Evolutionary conservation across 2,888 invertebrate species (phyloP), one percentile per base, ranked within the genome.

Genomic region (Pasiphila rectangulata): DNA sequence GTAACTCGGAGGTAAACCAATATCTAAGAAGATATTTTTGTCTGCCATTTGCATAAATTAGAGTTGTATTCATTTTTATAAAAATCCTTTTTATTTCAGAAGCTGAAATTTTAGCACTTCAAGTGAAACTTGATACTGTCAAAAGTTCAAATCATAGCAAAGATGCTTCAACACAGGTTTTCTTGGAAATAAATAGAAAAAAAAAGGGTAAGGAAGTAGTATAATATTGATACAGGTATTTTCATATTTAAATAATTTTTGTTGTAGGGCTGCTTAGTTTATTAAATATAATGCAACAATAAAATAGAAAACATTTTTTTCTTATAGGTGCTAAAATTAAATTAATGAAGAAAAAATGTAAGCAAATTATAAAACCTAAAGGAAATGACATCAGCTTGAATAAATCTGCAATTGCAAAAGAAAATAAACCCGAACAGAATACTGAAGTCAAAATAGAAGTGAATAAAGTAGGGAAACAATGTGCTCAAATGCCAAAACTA

Each of bases 161-260:
- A 66, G 86, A 88, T 80, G 85, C 71, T 36, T 73, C 83, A 30
- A 77, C 83, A 36, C 87, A 88, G 71, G 82, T 83, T 24, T 69
- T 70, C 46, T 58, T 75, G 54, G 64, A 64, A 38, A 38, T 69
- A 24, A 71, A 62, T 27, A 85, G 72, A 49, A 84, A 78, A 63
- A 69, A 52, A 19, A 76, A 75, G 73, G 73, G 86, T 87, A 58
- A 70, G 79, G 64, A 32, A 32, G 9, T 32, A 44, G n/a, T 10
- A 27, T 6, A 25, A 16, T 7, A 12, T 25, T 25, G 4, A 6
- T 24, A 4, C 5, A 10, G 5, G 10, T 7, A 21, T 2, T n/a
- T 24, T 10, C 10, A 10, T 9, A 13, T 27, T n/a, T n/a, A n/a
- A n/a, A n/a, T 13, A 27, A 0, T 13, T 13, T 27, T 27, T 1